Evolutionary conservation across 1,140 invertebrate genomes (phyloP), one percentile per base, ranked within the genome.

Genomic region (Procambarus virginalis): DNA sequence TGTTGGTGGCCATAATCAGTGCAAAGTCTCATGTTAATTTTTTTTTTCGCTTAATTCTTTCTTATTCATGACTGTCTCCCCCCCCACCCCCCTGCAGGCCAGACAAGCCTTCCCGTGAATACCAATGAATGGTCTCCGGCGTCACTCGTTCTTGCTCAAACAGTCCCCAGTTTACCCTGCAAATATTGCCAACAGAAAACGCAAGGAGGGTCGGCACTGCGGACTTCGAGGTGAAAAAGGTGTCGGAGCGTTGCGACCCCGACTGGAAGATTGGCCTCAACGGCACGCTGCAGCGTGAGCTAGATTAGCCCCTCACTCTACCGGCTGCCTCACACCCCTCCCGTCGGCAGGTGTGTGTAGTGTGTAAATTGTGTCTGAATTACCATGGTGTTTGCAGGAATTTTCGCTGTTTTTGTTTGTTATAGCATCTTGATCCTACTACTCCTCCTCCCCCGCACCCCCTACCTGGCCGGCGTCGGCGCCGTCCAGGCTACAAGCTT

Each of bases 111-210:
- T 34, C 51, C 34, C 60, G 34, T 22, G 80, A 49, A 82, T 82
- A 82, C 80, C 80, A 82, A 82, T 82, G 80, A 82, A 82, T 82
- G 58, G 22, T 68, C 12, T 60, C 58, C n/a, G 68, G 80, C 80
- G 80, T 82, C 80, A 82, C 80, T 68, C 58, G 80, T 34, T 68
- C 80, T 82, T 82, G 60, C 80, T 82, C 80, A 82, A 82, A 82
- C 80, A 82, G 10, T 68, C 58, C 60, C 58, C 12, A 64, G 80
- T 82, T 82, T 82, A 64, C 68, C 80, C 80, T 68, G 80, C 60
- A 82, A 82, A 82, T 82, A 82, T 82, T 82, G 60, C 80, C 80
- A 82, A 82, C 58, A 82, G 80, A 82, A 82, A 82, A 82, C 80
- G 58, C 68, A 82, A 82, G 80, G 68, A 82, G 80, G 80, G 60